phyloP scores from a whole-genome alignment of 2,888 invertebrate genomes.

The Dryadula phaetusa region DNA sequence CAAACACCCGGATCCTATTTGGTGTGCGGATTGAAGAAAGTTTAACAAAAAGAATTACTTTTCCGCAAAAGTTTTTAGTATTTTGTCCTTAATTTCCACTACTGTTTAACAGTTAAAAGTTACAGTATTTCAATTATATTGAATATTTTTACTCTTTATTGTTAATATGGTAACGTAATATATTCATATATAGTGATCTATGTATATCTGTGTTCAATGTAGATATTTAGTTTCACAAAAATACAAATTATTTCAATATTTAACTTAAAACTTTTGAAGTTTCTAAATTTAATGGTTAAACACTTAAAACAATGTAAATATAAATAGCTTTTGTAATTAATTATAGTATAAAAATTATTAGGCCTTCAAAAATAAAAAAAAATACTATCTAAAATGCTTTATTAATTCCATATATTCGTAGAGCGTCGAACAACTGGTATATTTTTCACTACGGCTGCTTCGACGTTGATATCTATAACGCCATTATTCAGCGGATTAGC shows the following conservation, averaged over 20 bases:
- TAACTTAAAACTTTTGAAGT: background rate
- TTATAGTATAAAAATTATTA: conserved; percentile 53
- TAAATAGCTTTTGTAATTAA: background rate
- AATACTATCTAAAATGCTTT: conserved; percentile 64
- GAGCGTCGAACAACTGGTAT: conserved; percentile 65
- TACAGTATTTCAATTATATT: background rate
- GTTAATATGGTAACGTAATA: too few relatives aligned
- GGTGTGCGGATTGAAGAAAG: conserved; percentile 39
- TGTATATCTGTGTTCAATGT: too few relatives aligned
- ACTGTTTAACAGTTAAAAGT: background rate
- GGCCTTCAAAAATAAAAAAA: conserved; percentile 60
- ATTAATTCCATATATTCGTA: conserved; percentile 59
- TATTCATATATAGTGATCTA: too few relatives aligned
- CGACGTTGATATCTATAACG: conserved; percentile 77
- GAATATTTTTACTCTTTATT: background rate
- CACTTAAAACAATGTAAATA: background rate
- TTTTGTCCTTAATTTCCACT: conserved; percentile 2
- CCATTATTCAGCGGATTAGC: conserved; percentile 82
- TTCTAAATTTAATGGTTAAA: background rate
- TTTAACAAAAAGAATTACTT: conserved; percentile 39
- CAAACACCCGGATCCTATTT: conserved; percentile 40
- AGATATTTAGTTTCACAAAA: background rate
- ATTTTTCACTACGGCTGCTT: conserved; percentile 76
- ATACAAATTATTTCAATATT: background rate
- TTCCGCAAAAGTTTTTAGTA: conserved; percentile 12